Percentiles rank a stretch among this genome's conserved stretches.
Conservation (phyloP, 2,888 invertebrate species). For the Meiosimyza decipiens region DNA sequence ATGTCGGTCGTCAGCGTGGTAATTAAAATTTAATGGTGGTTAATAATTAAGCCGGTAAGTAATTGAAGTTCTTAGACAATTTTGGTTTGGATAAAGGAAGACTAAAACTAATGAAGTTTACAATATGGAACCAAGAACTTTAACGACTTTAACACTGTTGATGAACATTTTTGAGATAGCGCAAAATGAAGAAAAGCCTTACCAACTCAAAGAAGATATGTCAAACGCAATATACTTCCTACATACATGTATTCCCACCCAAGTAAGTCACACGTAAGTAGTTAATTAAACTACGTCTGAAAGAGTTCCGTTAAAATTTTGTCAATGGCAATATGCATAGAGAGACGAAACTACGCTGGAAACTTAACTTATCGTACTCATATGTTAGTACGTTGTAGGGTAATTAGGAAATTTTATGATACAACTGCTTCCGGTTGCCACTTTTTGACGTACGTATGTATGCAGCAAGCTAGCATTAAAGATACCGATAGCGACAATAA, state of each 20-base stretch:
- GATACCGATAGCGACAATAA: slow-evolving; percentile 37
- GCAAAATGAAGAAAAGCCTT: too few relatives aligned
- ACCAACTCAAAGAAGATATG: too few relatives aligned
- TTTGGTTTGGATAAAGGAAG: too few relatives aligned
- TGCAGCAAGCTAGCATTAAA: slow-evolving; percentile 14
- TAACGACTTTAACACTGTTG: too few relatives aligned
- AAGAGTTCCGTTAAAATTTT: slow-evolving; percentile 17
- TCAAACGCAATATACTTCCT: too few relatives aligned
- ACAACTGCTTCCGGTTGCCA: slow-evolving; percentile 46
- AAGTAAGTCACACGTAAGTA: too few relatives aligned
- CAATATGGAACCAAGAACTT: too few relatives aligned
- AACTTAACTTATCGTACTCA: not conserved
- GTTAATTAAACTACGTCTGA: slow-evolving; percentile 19
- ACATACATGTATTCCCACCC: too few relatives aligned
- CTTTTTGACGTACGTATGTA: not conserved
- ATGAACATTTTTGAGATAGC: too few relatives aligned
- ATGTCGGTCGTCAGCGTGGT: not conserved
- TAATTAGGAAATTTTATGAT: slow-evolving; percentile 61
- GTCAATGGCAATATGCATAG: not conserved
- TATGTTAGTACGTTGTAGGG: slow-evolving; percentile 38
- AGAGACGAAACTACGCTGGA: not conserved
- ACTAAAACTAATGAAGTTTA: too few relatives aligned
- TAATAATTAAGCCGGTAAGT: not conserved
- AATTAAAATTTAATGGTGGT: slow-evolving; percentile 22
- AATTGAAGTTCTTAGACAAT: not conserved